Evolutionary conservation across 2,888 invertebrate genomes (phyloP).

Genomic region (Harpagoxenus sublaevis): DNA sequence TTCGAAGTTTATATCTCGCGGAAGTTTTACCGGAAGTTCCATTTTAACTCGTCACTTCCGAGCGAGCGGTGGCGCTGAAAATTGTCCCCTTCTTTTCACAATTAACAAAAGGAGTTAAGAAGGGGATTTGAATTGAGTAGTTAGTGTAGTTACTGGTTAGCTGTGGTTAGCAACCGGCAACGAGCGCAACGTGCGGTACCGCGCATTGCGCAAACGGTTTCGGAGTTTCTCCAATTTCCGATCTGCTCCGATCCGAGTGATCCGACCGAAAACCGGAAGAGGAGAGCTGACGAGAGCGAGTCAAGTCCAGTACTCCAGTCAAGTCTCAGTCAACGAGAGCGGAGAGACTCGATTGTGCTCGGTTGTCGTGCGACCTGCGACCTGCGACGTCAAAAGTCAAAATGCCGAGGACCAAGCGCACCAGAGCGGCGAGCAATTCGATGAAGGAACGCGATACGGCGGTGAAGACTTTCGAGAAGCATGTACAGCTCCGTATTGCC

Average conservation of each 20-base stretch:
- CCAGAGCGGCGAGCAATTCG: conserved; percentile 57
- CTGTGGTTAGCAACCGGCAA: no score
- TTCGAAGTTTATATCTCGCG: conserved; percentile 30
- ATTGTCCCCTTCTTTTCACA: background rate
- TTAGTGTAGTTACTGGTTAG: no score
- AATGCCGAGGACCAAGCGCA: conserved; percentile 81
- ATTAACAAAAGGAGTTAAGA: background rate
- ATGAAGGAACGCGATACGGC: conserved; percentile 73
- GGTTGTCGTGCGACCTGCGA: no score
- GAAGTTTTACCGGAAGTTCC: background rate
- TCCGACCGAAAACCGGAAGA: no score
- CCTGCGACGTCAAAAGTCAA: conserved; percentile 15
- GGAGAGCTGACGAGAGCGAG: no score
- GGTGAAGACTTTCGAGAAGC: conserved; percentile 77
- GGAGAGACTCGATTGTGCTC: no score
- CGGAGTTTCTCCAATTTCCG: no score
- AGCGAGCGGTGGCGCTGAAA: background rate
- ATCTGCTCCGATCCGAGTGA: no score
- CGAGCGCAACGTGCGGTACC: no score
- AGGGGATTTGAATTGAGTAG: background rate
- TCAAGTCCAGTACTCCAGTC: no score
- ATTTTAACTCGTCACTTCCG: background rate
- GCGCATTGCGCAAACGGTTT: no score
- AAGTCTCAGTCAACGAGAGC: no score
- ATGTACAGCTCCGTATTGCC: conserved; percentile 66